phyloP scores from a whole-genome alignment of 2,888 invertebrate genomes.

The Drosophila tanythrix region DNA sequence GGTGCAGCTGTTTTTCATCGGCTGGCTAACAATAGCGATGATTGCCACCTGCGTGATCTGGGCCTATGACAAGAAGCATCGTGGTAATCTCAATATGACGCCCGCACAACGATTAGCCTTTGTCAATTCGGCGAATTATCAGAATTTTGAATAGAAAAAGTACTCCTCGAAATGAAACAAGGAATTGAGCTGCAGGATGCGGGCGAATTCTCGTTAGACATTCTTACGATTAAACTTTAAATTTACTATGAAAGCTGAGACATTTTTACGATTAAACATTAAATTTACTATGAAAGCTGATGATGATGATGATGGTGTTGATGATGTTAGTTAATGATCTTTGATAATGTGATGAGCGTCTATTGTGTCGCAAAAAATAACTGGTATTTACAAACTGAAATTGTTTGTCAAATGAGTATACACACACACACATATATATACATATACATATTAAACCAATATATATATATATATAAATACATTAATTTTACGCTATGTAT shows the following conservation, averaged over 20 bases:
- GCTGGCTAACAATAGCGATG: conserved; percentile 91
- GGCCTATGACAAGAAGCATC: conserved; percentile 88
- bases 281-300: background rate
- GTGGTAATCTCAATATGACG: conserved; percentile 91
- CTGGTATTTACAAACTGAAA: conserved; percentile 67
- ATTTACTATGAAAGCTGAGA: background rate
- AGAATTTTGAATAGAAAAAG: conserved; percentile 63
- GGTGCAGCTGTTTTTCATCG: conserved; percentile 96
- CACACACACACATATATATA: conserved; percentile 22
- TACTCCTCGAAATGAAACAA: conserved; percentile 4
- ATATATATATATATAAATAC: conserved; percentile 33
- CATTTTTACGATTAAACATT: conserved; percentile 3
- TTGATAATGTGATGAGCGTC: conserved; percentile 73
- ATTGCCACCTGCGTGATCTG: conserved; percentile 90
- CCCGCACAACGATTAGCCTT: conserved; percentile 86
- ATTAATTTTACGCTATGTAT: conserved; percentile 69
- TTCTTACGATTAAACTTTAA: background rate
- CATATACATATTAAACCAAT: conserved; percentile 19
- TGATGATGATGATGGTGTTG: background rate
- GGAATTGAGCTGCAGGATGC: background rate
- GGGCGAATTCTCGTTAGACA: conserved; percentile 3
- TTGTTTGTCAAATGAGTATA: conserved; percentile 44
- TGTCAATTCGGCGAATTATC: conserved; percentile 56
- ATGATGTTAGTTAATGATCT: conserved; percentile 14
- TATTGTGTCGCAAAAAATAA: conserved; percentile 59